phyloP scores from a whole-genome alignment of 2,797 vertebrate genomes.

The Acomys russatus region DNA sequence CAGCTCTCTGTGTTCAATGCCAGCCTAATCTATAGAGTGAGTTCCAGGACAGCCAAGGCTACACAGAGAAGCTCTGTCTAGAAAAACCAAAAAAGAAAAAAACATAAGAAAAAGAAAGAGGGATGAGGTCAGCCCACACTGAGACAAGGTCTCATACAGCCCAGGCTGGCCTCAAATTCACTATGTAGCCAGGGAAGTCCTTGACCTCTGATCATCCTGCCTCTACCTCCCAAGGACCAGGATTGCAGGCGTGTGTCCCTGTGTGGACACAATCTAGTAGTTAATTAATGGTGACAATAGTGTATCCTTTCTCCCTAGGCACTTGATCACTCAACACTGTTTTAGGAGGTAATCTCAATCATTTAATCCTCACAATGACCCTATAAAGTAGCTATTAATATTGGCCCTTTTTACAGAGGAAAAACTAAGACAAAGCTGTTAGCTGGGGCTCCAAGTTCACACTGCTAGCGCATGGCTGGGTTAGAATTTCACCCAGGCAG shows the following conservation, averaged over 20 bases:
- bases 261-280: not conserved
- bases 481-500: not conserved
- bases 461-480: not conserved
- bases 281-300: not conserved
- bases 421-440: not conserved
- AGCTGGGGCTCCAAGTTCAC: not conserved
- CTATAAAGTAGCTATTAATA: not conserved
- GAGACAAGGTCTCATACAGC: not conserved
- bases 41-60: not conserved
- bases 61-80: not conserved
- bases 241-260: not conserved
- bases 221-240: not conserved
- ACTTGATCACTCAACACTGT: not conserved
- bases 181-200: not conserved
- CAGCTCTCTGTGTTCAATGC: not conserved
- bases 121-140: not conserved
- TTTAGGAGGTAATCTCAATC: not conserved
- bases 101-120: not conserved
- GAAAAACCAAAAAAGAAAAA: not conserved
- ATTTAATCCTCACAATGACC: not conserved
- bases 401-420: not conserved
- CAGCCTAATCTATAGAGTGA: not conserved
- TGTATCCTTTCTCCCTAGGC: not conserved
- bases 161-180: not conserved
- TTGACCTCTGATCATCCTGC: not conserved